Evolutionary conservation across 2,888 invertebrate genomes (phyloP), one percentile per base, ranked within the genome.

Genomic region (Scaptomyza reducta): DNA sequence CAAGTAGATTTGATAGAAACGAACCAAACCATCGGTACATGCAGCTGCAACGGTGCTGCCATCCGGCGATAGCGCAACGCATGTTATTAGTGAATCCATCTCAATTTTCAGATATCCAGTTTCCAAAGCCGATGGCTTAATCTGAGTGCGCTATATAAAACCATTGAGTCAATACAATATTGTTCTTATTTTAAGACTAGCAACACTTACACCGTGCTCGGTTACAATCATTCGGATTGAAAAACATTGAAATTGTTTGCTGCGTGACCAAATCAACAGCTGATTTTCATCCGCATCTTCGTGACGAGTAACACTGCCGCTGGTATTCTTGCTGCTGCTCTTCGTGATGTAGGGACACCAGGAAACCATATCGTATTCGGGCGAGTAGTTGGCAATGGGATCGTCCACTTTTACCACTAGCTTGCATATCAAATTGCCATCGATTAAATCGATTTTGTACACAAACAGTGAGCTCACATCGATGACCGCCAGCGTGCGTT

Each of bases 31-130:
- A 92, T 98, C 97, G 0, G 94, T 93, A 87, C 96, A 95, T 31
- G 97, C 97, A 40, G 98, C 97, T 45, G 98, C 98, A 61, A 99
- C 94, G 10, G 98, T 98, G 16, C 97, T 97, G 27, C 98, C 98
- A 93, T 98, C 99, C 0, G 98, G 98, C 45, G 98, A 97, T 91
- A 98, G 96, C 35, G 97, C 95, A 11, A 97, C 97, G 92, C 97
- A 97, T 14, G 96, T 94, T 51, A 98, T 95, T 85, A 94, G 92
- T 0, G 93, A 91, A 84, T 95, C 94, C 63, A 94, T 93, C 6
- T 77, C 76, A 47, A 89, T 90, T 62, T 87, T 90, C 2, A 92
- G 70, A 75, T 91, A 90, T 0, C 91, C 92, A 1, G 89, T 84
- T 18, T 87, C 89, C n/a, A 92, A 70, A 6, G 83, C 79, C 6